Evolutionary conservation across 2,888 invertebrate species (phyloP).

Genomic region (Hypomecis punctinalis): DNA sequence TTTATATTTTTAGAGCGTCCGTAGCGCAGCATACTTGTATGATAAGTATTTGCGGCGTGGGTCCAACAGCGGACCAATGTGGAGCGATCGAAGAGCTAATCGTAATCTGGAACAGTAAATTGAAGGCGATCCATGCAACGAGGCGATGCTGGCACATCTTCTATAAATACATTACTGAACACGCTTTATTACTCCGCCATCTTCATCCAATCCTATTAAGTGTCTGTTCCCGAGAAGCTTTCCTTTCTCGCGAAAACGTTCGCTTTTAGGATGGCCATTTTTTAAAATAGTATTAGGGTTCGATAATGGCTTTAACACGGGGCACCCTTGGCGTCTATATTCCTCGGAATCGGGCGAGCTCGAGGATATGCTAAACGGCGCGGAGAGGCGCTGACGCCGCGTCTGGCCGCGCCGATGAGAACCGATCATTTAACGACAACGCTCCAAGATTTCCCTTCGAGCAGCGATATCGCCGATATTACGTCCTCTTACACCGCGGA

Average conservation of each 20-base stretch:
- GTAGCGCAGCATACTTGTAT: constrained; percentile 15
- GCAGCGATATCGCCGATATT: constrained; percentile 69
- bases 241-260: constrained; percentile 65
- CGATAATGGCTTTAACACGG: constrained; percentile 78
- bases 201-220: constrained; percentile 83
- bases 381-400: constrained; percentile 73
- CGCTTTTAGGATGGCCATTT: constrained; percentile 78
- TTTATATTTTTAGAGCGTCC: constrained; percentile 47
- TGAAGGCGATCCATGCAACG: constrained; percentile 70
- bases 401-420: constrained; percentile 70
- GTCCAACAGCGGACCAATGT: constrained; percentile 47
- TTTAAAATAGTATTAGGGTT: constrained; percentile 79
- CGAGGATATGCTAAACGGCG: constrained; percentile 76
- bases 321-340: constrained; percentile 68
- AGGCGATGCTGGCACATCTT: constrained; percentile 67
- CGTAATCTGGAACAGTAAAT: constrained; percentile 71
- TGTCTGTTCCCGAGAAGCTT: constrained; percentile 73
- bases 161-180: constrained; percentile 83
- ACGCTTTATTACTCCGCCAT: constrained; percentile 82
- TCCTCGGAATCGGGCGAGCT: constrained; percentile 70
- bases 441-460: constrained; percentile 65
- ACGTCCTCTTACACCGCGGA: constrained; percentile 58
- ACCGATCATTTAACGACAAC: constrained; percentile 77
- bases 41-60: constrained; percentile 29
- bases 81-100: constrained; percentile 63